Evolutionary conservation across 2,888 invertebrate genomes (phyloP), one percentile per base, ranked within the genome.

Genomic region (Ceratothoa steindachneri): DNA sequence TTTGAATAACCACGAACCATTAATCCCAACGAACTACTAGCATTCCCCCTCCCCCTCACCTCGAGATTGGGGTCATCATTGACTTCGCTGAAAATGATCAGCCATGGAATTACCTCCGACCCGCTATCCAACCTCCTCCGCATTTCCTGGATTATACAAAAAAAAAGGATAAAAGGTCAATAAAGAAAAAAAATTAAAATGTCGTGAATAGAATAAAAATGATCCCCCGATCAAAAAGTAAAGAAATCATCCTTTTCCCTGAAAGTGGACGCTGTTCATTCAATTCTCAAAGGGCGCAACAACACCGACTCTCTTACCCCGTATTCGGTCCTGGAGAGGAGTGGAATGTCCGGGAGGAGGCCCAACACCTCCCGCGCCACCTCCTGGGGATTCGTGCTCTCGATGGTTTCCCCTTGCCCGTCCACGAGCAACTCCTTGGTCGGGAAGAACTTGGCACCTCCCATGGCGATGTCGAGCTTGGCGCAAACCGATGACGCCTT

Each of bases 261-360:
- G n/a, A n/a, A n/a, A n/a, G n/a, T n/a, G n/a, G n/a, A n/a, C n/a
- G n/a, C n/a, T n/a, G n/a, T n/a, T n/a, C n/a, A n/a, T n/a, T n/a
- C n/a, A n/a, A n/a, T n/a, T n/a, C n/a, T n/a, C n/a, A n/a, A n/a
- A n/a, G n/a, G n/a, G n/a, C n/a, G n/a, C n/a, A n/a, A n/a, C n/a
- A n/a, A n/a, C n/a, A n/a, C n/a, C 41, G 7, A 41, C 5, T 41
- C 15, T 41, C 41, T 41, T 41, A 55, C 55, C 55, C 5, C 1
- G 27, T 60, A 60, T 24, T 60, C 60, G 1, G 24, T 24, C n/a
- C 12, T 2, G 1, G 60, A 24, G 12, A 60, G 24, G 83, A 88
- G 84, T 83, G 86, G 82, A 7, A 89, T 87, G 81, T 88, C 88
- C 2, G 90, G 90, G 30, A 91, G 84, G 75, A 88, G 85, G 71